Percentiles rank a stretch among this genome's conserved stretches.
Evolutionary conservation across 2,797 vertebrate genomes (phyloP).

Genomic region (Rousettus madagascariensis): DNA sequence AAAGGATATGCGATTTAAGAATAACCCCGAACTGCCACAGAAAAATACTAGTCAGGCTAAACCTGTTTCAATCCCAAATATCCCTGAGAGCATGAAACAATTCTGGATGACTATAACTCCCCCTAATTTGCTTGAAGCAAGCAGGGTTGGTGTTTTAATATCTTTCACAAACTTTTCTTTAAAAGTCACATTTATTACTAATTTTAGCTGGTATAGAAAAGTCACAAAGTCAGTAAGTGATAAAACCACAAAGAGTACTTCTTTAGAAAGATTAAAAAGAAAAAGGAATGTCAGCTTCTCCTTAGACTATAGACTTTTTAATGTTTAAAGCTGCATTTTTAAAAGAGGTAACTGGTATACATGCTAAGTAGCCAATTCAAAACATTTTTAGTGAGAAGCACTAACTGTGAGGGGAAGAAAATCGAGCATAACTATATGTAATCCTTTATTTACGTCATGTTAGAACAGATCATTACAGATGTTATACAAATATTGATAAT

Average conservation of each 20-base stretch:
- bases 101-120: slow-evolving; percentile 8
- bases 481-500: slow-evolving; percentile 57
- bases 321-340: slow-evolving; percentile 26
- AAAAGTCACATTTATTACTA: slow-evolving; percentile 33
- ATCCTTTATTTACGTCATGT: slow-evolving; percentile 49
- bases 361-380: slow-evolving; percentile 47
- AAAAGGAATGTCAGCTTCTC: slow-evolving; percentile 7
- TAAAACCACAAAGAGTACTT: slow-evolving; percentile 12
- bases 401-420: slow-evolving; percentile 34
- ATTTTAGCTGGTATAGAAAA: slow-evolving; percentile 48
- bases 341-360: slow-evolving; percentile 28
- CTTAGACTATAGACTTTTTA: slow-evolving; percentile 42
- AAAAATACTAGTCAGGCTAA: slow-evolving; percentile 15
- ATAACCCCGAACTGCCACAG: slow-evolving; percentile 14
- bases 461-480: slow-evolving; percentile 36
- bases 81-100: slow-evolving; percentile 9
- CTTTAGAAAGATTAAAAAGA: slow-evolving; percentile 43
- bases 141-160: not conserved
- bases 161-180: not conserved
- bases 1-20: slow-evolving; percentile 44
- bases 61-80: slow-evolving; percentile 50
- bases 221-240: slow-evolving; percentile 37
- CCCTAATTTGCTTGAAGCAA: slow-evolving; percentile 48
- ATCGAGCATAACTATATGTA: slow-evolving; percentile 30
- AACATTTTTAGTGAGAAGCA: slow-evolving; percentile 42